These are phyloP conservation scores for Mionectes olivaceus DNA, from an alignment of 2,797 vertebrate genomes.

Conservation along the genomic window DNA sequence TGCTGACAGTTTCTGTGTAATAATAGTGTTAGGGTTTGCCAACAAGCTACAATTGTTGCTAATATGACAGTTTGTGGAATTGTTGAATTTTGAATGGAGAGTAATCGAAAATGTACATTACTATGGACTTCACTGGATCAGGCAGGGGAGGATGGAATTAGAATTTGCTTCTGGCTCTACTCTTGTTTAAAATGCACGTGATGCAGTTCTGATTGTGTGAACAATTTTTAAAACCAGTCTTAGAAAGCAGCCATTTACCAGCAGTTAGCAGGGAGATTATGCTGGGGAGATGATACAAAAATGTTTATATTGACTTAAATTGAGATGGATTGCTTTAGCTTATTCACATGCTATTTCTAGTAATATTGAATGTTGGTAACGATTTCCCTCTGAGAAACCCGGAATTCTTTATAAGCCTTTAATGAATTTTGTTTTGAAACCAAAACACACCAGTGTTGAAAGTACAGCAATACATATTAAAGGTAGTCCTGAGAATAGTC, in stretches of 20 bases:
- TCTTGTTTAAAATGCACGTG: constrained; percentile 49
- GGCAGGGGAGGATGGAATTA: constrained; percentile 32
- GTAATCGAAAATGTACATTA: constrained; percentile 65
- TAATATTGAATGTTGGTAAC: constrained; percentile 15
- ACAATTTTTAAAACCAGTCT: constrained; percentile 42
- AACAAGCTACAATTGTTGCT: constrained; percentile 47
- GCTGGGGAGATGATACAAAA: constrained; percentile 24
- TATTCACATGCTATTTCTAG: constrained; percentile 30
- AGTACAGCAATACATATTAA: not conserved
- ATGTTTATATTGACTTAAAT: constrained; percentile 53
- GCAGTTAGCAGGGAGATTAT: constrained; percentile 50
- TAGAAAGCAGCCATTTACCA: constrained; percentile 34
- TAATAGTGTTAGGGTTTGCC: constrained; percentile 55
- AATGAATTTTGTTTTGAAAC: constrained; percentile 33
- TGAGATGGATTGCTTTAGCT: constrained; percentile 49
- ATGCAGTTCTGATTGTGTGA: constrained; percentile 32
- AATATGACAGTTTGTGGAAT: constrained; percentile 64
- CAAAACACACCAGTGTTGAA: not conserved
- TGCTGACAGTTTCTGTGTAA: constrained; percentile 58
- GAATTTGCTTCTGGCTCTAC: constrained; percentile 39
- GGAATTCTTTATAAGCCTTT: constrained; percentile 24
- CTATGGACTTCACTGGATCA: constrained; percentile 34
- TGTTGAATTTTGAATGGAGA: constrained; percentile 62
- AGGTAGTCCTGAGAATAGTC: not conserved
- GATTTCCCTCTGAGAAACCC: not conserved